Base-by-base conservation (phyloP, 2,888 invertebrate genomes). In the Pantelozetes paolii region DNA sequence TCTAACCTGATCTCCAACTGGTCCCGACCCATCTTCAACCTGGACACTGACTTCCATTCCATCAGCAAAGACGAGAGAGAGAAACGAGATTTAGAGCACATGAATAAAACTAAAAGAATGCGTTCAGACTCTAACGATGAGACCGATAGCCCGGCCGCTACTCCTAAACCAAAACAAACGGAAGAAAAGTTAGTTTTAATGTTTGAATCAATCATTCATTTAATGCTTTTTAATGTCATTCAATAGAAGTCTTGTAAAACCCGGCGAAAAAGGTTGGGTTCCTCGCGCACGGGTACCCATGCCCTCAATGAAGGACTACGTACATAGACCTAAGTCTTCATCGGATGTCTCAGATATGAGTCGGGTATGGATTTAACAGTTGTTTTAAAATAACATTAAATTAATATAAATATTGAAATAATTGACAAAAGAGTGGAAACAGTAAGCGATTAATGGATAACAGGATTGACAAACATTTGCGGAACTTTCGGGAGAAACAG, bases 1-100 rank as follows among this genome's bases (percentile, higher is more conserved):
- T 94, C 94, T 0, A 89, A 91, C 78, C 86, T 98, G 77, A 97
- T 98, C 78, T 94, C 92, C 77, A 95, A 96, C 84, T 99, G 99
- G 98, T 94, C 97, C 0, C 84, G 98, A 18, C 97, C 98, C 1
- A 97, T 99, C 78, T 98, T 99, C 84, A 96, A 97, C 85, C 86
- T 98, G 75, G 92, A 92, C 30, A 89, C 92, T 15, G 92, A 96
- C 83, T 94, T 92, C 76, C 76, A 75, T 71, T 78, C 93, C 2
- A 86, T 99, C 85, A 88, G 90, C 8, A 90, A 90, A 81, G 96
- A 98, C 83, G 98, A 99, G 83, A 87, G 98, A 54, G 88, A 94
- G 82, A 92, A 94, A 82, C 86, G 97, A 78, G 96, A 96, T 84
- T 86, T 91, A 79, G 92, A 93, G 78, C 92, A 93, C 85, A 88